Percentiles rank a stretch among this genome's conserved stretches.
Conservation (phyloP, 2,113 vertebrate genomes). For the Epinephelus fuscoguttatus region DNA sequence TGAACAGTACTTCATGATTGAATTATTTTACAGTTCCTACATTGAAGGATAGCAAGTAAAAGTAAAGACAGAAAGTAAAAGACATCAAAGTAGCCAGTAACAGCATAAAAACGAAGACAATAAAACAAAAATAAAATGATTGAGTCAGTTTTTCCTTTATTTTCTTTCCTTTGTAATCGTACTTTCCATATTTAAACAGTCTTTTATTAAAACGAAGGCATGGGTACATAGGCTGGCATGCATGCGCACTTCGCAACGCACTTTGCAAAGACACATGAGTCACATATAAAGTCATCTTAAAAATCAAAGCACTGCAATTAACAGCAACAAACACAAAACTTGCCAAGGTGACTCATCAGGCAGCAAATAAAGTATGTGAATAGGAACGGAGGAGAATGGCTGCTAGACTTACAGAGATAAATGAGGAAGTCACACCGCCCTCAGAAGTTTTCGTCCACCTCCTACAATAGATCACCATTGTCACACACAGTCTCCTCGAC, state of each 20-base stretch:
- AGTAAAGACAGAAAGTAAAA: neutral
- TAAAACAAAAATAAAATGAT: neutral
- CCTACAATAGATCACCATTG: neutral
- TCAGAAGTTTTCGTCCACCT: neutral
- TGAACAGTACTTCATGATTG: neutral
- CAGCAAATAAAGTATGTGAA: neutral
- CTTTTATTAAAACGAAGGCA: neutral
- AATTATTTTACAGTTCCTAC: neutral
- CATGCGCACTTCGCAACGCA: neutral
- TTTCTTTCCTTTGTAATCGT: neutral
- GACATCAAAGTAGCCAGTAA: neutral
- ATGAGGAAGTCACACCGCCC: slow-evolving; percentile 3
- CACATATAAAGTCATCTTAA: slow-evolving; percentile 37
- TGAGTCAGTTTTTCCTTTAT: neutral
- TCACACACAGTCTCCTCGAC: neutral
- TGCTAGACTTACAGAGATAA: neutral
- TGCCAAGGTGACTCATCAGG: slow-evolving; percentile 21
- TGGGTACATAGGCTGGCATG: neutral
- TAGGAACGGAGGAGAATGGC: slow-evolving; percentile 5
- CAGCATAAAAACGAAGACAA: neutral
- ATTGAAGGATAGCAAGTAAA: neutral
- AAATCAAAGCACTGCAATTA: slow-evolving; percentile 24
- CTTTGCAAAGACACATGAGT: slow-evolving; percentile 35
- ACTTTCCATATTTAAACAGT: slow-evolving; percentile 4
- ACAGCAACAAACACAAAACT: slow-evolving; percentile 11